Evolutionary conservation across 2,888 invertebrate genomes (phyloP), one percentile per base, ranked within the genome.

Genomic region (Clusia tigrina): DNA sequence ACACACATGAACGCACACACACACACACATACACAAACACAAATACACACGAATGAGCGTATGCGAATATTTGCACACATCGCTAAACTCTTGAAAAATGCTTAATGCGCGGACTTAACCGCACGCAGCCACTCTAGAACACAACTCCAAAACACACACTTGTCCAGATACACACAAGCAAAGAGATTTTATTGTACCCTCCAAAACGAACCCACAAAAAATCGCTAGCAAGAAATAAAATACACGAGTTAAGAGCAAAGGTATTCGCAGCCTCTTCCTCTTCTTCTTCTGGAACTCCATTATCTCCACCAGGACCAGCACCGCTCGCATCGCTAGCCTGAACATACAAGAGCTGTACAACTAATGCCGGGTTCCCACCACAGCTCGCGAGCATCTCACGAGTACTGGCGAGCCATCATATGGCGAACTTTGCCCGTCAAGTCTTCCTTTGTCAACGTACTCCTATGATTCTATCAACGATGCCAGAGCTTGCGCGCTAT

Each of bases 131-230:
- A 62, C n/a, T n/a, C n/a, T n/a, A n/a, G n/a, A n/a, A n/a, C n/a
- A n/a, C n/a, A n/a, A n/a, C n/a, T n/a, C n/a, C n/a, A n/a, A n/a
- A n/a, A n/a, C n/a, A n/a, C n/a, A n/a, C n/a, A n/a, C n/a, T n/a
- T n/a, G n/a, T n/a, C n/a, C n/a, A n/a, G n/a, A n/a, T n/a, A n/a
- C n/a, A n/a, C n/a, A n/a, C n/a, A n/a, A n/a, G n/a, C n/a, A n/a
- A n/a, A n/a, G n/a, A n/a, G n/a, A n/a, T n/a, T n/a, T n/a, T n/a
- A n/a, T n/a, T n/a, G n/a, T n/a, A n/a, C n/a, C n/a, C n/a, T n/a
- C n/a, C 64, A 64, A 64, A 67, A 62, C 65, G 64, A 67, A 67
- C 62, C 60, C 67, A 62, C 65, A 54, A 65, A 54, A 65, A 63
- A 63, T 62, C 63, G 37, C n/a, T 51, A 58, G 32, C 38, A 42